Evolutionary conservation across 2,888 invertebrate genomes (phyloP), one percentile per base, ranked within the genome.

Genomic region (Cantharis lateralis): DNA sequence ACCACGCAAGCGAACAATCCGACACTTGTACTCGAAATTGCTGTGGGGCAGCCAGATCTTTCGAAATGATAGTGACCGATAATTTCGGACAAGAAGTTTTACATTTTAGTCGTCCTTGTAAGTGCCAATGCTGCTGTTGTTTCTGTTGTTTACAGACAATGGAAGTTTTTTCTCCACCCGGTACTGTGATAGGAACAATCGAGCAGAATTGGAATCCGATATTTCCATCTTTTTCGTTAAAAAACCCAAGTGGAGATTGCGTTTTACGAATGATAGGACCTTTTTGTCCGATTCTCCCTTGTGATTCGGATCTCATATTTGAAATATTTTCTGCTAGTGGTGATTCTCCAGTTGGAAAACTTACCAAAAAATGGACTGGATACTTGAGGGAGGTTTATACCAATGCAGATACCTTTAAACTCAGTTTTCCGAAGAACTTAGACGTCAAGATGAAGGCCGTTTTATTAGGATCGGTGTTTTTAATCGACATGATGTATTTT

Each of bases 301-400:
- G 95, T 87, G 96, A 95, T 13, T 96, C 95, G 10, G 94, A 95
- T 85, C 93, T 96, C 0, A 93, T 95, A 85, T 97, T 96, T 85
- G 90, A 95, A 89, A 95, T 95, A 82, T 89, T 94, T 84, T 93
- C 96, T 0, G 89, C 91, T 69, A 95, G 96, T 85, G 95, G 94
- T 2, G 90, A 91, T 74, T 92, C 91, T 0, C 91, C 93, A 88
- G 93, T 97, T 76, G 98, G 98, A 1, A 93, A 92, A 86, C 96
- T 98, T 82, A 94, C 94, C 0, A 97, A 97, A 87, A 94, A 96
- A 85, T 97, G 97, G 96, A 92, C 95, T 0, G 97, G 97, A 0
- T 84, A 96, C 68, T 90, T 92, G 0, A 92, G 95, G 74, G 97
- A 97, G 89, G 88, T 92, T 75, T 96, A 96, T 86, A 95, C 96